Base-by-base conservation (phyloP, 2,888 invertebrate species). In the Xestia rhomboidea region DNA sequence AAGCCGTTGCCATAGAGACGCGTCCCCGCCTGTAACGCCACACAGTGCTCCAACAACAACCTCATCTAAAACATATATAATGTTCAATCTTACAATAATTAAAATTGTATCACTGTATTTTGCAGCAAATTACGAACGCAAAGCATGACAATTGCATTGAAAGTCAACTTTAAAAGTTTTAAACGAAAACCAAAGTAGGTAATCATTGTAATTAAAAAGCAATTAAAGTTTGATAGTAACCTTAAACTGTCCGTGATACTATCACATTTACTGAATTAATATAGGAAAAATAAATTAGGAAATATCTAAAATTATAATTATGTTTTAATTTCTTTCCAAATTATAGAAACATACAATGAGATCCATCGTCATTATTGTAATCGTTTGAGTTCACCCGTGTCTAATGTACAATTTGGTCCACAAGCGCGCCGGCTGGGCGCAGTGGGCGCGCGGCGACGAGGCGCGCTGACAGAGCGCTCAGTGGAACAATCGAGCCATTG, bases 1-100 rank as follows among this genome's bases (percentile, higher is more conserved):
- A 89, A 91, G 90, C 89, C 91, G 92, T 91, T 92, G 91, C 91
- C 90, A 90, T 94, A 93, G 93, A 93, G 92, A 93, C 90, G 90
- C 84, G 88, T 83, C 83, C 74, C 86, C 87, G 85, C 80, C 80
- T 76, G 76, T 76, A 85, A 87, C 82, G 73, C 70, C 75, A 76
- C 83, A 77, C 88, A 68, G 75, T 78, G 89, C 74, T 79, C 72
- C 68, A 63, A 54, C 69, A 63, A 57, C 69, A 54, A 24, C 27
- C 18, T 68, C 11, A 57, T 71, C 74, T 76, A 64, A 76, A 82
- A 74, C 34, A 81, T 77, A 60, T 51, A 72, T n/a, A 81, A 68
- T 41, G 24, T 38, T 63, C 15, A 41, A 73, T 66, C 10, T 66
- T 34, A 68, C 30, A 68, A 49, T 70, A 66, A 54, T 73, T 38